A percentile compares a stretch with the other conserved stretches of the same genome.
Conservation (phyloP, 1,140 invertebrate species). For the Carposina sasakii region DNA sequence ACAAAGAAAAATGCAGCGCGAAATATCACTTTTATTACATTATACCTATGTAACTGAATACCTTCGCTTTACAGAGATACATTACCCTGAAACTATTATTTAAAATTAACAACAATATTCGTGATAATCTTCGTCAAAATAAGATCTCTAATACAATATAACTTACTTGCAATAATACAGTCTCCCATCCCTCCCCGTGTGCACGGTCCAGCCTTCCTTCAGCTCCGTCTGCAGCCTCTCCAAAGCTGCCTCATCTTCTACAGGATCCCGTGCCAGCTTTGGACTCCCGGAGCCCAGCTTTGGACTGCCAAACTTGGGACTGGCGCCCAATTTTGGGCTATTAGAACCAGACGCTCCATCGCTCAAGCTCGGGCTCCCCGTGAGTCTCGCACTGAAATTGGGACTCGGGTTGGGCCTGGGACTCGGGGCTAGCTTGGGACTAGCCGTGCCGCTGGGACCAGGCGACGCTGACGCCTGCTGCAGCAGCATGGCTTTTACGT, state of each 20-base stretch:
- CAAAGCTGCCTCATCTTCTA: slow-evolving; percentile 61
- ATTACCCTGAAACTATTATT: neutral
- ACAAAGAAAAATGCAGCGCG: no score
- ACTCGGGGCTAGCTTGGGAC: slow-evolving; percentile 46
- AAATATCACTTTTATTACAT: no score
- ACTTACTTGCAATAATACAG: slow-evolving; percentile 89
- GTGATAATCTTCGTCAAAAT: neutral
- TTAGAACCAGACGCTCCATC: slow-evolving; percentile 50
- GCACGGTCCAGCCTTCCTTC: slow-evolving; percentile 80
- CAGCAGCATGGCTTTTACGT: slow-evolving; percentile 65
- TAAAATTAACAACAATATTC: neutral
- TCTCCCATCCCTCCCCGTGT: slow-evolving; percentile 80
- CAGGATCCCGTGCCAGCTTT: slow-evolving; percentile 24
- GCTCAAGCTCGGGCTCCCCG: slow-evolving; percentile 45
- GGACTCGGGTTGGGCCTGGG: slow-evolving; percentile 43
- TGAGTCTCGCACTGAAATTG: slow-evolving; percentile 36
- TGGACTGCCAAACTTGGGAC: slow-evolving; percentile 54
- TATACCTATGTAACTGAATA: no score
- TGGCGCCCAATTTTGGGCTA: slow-evolving; percentile 43
- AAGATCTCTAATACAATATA: neutral
- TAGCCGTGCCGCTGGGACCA: slow-evolving; percentile 62
- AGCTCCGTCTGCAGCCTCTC: slow-evolving; percentile 71
- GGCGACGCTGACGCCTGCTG: slow-evolving; percentile 60
- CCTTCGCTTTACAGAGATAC: neutral
- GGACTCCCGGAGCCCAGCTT: slow-evolving; percentile 44